These are phyloP conservation scores for Hydrolagus affinis DNA, from an alignment of 2,113 vertebrate genomes.

Conservation along the genomic window DNA sequence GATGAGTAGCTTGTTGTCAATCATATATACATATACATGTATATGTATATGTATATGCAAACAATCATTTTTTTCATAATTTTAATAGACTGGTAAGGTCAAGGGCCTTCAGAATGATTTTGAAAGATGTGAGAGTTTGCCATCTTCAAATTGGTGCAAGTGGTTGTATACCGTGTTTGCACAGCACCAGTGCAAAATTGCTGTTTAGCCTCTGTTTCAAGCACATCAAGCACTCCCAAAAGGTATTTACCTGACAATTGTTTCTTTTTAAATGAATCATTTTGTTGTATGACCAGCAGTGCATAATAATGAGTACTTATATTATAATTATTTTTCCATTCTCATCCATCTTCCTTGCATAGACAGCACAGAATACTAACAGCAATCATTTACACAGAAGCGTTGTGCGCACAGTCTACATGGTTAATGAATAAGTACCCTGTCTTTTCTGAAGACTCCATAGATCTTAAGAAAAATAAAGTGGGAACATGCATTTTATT, in stretches of 20 bases:
- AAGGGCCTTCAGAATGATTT: background rate
- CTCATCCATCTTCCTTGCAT: conserved; percentile 16
- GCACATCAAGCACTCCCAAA: background rate
- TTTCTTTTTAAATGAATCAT: conserved; percentile 20
- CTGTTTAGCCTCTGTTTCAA: conserved; percentile 26
- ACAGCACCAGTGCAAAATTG: background rate
- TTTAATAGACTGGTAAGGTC: background rate
- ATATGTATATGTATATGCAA: too few species aligned
- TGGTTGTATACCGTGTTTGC: background rate
- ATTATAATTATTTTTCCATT: conserved; percentile 31
- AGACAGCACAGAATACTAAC: conserved; percentile 20
- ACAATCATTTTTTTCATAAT: background rate
- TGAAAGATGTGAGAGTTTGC: background rate
- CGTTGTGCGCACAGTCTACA: background rate
- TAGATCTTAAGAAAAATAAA: background rate
- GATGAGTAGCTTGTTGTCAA: too few species aligned
- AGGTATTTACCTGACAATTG: conserved; percentile 28
- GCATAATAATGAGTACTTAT: conserved; percentile 21
- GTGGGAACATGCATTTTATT: background rate
- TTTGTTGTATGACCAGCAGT: conserved; percentile 23
- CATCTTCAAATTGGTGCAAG: background rate
- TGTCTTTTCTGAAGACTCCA: background rate
- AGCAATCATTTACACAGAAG: background rate
- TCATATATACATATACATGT: too few species aligned
- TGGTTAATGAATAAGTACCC: background rate